Base-by-base conservation (phyloP, 2,888 invertebrate genomes). In the Callyntrura sp. region DNA sequence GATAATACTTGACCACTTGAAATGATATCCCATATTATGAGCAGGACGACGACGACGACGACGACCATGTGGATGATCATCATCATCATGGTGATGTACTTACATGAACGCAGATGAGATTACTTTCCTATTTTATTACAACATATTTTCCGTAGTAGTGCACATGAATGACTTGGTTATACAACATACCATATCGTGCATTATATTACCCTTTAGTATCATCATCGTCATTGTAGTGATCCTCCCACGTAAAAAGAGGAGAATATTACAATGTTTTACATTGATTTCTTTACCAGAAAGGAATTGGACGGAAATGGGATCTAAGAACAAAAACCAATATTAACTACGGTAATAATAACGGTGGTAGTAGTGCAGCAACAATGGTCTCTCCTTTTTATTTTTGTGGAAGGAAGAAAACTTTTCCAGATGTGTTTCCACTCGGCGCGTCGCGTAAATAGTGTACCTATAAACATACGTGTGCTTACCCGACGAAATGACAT, bases 1-100 rank as follows among this genome's bases (percentile, higher is more conserved):
- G 60, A 88, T 88, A 79, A 79, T 68, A 79, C 81, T 70, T 87
- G 87, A 79, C 70, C 81, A 78, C 87, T 79, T 65, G 76, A 78
- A 55, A 57, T 79, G 79, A 79, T 79, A 79, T 79, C 79, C 17
- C 43, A 79, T 79, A 79, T 79, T 79, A 79, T 79, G 23, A 60
- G 55, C 35, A 17, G 23, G 8, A 57, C 9, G 35, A 57, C 14
- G 8, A 70, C 43, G 8, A 57, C 9, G 35, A 57, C 14, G 8
- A 70, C 43, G 70, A 70, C n/a, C 6, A 45, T 70, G 70, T 62
- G 62, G 23, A 62, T 35, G 35, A 35, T 35, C 3, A 35, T 35
- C 3, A 35, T 35, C 35, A 6, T 45, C 23, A 25, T 25, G 48
- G 51, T 79, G 60, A 79, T 35, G 79, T 60, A 79, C 57, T 55